A percentile compares a stretch with the other conserved stretches of the same genome.
These are phyloP conservation scores for Helicoverpa zea DNA, from an alignment of 1,140 invertebrate genomes.

Conservation along the genomic window DNA sequence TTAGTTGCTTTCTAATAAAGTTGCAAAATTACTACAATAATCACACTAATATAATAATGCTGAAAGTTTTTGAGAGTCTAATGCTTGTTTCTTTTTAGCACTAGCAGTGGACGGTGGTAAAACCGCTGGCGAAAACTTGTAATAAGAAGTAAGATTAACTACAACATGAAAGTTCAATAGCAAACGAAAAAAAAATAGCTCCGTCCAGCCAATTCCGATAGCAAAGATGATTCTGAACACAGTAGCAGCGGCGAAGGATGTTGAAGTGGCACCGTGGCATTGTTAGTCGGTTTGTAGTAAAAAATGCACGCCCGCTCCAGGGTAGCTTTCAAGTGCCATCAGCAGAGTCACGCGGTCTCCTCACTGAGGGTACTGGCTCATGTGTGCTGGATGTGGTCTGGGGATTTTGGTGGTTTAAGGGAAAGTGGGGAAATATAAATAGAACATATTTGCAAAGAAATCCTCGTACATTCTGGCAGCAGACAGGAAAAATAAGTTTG, in stretches of 20 bases:
- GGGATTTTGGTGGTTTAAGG: neutral
- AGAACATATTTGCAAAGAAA: too few relatives aligned
- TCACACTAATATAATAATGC: too few relatives aligned
- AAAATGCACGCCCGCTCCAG: constrained; percentile 50
- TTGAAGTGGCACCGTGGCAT: constrained; percentile 41
- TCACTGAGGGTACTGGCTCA: neutral
- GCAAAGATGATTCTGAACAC: constrained; percentile 13
- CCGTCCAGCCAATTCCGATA: neutral
- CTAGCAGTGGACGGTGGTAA: too few relatives aligned
- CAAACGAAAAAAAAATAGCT: too few relatives aligned
- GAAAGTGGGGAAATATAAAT: neutral
- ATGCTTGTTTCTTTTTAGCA: too few relatives aligned
- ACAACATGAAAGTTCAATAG: too few relatives aligned
- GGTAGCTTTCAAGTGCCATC: constrained; percentile 49
- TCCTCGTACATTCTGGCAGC: too few relatives aligned
- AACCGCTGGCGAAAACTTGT: too few relatives aligned
- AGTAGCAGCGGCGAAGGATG: constrained; percentile 23
- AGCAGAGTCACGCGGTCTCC: constrained; percentile 33
- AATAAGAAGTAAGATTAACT: too few relatives aligned
- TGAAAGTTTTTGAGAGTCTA: too few relatives aligned
- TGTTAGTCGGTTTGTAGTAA: constrained; percentile 50
- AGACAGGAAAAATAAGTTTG: neutral
- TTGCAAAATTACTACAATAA: too few relatives aligned
- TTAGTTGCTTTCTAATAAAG: constrained; percentile 50
- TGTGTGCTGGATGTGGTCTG: neutral